A percentile compares a stretch with the other conserved stretches of the same genome.
These are phyloP conservation scores for Andrena camellia DNA, from an alignment of 2,888 invertebrate species.

Conservation along the genomic window DNA sequence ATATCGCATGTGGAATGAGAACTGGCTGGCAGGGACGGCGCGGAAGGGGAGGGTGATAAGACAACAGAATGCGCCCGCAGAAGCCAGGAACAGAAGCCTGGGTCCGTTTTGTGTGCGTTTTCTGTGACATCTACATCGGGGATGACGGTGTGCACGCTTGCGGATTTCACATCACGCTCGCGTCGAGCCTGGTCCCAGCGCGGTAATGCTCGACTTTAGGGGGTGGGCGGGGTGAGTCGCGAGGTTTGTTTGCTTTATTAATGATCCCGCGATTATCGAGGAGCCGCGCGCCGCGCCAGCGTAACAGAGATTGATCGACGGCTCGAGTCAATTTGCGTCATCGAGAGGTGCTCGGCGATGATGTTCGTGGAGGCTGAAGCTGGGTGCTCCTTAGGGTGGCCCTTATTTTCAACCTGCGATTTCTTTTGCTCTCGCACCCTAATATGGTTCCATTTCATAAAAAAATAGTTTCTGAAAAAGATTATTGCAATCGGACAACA, in stretches of 20 bases:
- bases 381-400: background rate
- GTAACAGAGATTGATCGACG: constrained; percentile 58
- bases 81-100: constrained; percentile 47
- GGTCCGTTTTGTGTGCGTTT: constrained; percentile 55
- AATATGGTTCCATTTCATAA: too few relatives aligned
- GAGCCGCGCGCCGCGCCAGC: constrained; percentile 5
- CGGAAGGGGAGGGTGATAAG: constrained; percentile 53
- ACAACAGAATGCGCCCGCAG: constrained; percentile 54
- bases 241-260: constrained; percentile 50
- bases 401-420: too few relatives aligned
- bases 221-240: constrained; percentile 21
- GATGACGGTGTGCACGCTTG: constrained; percentile 20
- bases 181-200: background rate
- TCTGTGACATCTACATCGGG: constrained; percentile 60
- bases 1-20: constrained; percentile 81
- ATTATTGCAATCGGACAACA: too few relatives aligned
- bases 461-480: too few relatives aligned
- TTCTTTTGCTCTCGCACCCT: too few relatives aligned
- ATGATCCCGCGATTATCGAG: constrained; percentile 57
- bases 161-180: constrained; percentile 33
- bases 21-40: constrained; percentile 33
- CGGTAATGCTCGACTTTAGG: constrained; percentile 32
- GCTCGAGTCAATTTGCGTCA: constrained; percentile 49
- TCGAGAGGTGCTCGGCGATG: constrained; percentile 3
- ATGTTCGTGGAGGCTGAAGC: background rate